Evolutionary conservation across 2,113 vertebrate genomes (phyloP).

Genomic region (Podiceps cristatus): DNA sequence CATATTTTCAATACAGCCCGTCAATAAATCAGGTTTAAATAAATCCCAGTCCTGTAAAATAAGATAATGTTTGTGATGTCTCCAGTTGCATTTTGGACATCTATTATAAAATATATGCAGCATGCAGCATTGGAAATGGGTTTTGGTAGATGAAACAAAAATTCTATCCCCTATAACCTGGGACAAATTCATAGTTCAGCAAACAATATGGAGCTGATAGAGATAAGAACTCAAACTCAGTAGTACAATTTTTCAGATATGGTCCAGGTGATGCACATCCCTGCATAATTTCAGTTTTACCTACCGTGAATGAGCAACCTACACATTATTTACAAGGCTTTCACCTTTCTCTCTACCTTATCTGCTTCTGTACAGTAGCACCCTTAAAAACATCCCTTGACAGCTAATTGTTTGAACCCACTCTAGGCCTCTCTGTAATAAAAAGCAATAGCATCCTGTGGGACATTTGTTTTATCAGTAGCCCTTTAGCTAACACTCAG

Average conservation of each 20-base stretch:
- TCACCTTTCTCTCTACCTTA: neutral
- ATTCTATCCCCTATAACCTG: neutral
- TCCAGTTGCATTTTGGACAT: neutral
- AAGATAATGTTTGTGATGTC: neutral
- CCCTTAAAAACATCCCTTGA: constrained; percentile 16
- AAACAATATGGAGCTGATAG: neutral
- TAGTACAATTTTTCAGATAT: neutral
- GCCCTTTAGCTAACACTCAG: constrained; percentile 42
- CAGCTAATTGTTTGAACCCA: constrained; percentile 29
- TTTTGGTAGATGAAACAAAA: neutral
- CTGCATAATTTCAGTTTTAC: neutral
- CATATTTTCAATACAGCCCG: neutral
- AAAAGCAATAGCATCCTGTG: constrained; percentile 38
- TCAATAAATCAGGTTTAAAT: constrained; percentile 44
- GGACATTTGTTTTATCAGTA: constrained; percentile 56
- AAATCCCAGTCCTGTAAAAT: neutral
- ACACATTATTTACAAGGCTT: neutral
- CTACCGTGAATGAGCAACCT: neutral
- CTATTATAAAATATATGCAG: constrained; percentile 4
- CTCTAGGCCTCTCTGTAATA: constrained; percentile 23
- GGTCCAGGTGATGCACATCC: neutral
- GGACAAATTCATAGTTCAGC: neutral
- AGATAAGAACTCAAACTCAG: neutral
- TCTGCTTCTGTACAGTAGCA: neutral
- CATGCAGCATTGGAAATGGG: neutral